Base-by-base conservation (phyloP, 2,797 vertebrate genomes). In the Eremophila alpestris region DNA sequence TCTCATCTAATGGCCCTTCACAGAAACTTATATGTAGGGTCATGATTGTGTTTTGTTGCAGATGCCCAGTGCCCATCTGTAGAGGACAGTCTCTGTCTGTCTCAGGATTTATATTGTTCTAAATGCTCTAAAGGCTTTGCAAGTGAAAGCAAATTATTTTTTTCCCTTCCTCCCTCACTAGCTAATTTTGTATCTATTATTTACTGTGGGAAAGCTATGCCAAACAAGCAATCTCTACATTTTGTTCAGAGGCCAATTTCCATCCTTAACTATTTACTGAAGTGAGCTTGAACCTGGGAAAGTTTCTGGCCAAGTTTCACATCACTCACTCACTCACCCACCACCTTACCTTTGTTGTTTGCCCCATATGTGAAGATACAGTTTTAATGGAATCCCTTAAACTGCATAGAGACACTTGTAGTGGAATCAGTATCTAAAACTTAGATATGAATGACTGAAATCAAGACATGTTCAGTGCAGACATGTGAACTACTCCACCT, bases 21-120 rank as follows among this genome's bases (percentile, higher is more conserved):
- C 80, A 90, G 94, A 96, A 94, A 96, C 95, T 96, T 96, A 70
- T 94, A 91, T 60, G 91, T 95, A 94, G 67, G 95, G 95, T 96
- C 95, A 94, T 74, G 89, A 96, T 74, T 91, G 83, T 70, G 80
- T 94, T 96, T 96, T 96, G 91, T 94, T 96, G 74, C 80, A 80
- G 90, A 95, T 94, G 90, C 93, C 78, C 86, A 89, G 56, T 93
- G 95, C 91, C 85, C 94, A 94, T 96, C 94, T 96, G 95, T 94
- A 95, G 89, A 90, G 95, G 83, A 95, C 91, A 86, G 80, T 89
- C 70, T 95, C 95, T 95, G 90, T 97, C 92, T 95, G 89, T 93
- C 70, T 95, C 91, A 92, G 85, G 90, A 96, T 96, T 96, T 96
- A 91, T 92, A 87, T 94, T 94, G 89, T 94, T 94, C 91, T 88